Conservation (phyloP, 2,888 invertebrate species). For the Dusona sp. region DNA sequence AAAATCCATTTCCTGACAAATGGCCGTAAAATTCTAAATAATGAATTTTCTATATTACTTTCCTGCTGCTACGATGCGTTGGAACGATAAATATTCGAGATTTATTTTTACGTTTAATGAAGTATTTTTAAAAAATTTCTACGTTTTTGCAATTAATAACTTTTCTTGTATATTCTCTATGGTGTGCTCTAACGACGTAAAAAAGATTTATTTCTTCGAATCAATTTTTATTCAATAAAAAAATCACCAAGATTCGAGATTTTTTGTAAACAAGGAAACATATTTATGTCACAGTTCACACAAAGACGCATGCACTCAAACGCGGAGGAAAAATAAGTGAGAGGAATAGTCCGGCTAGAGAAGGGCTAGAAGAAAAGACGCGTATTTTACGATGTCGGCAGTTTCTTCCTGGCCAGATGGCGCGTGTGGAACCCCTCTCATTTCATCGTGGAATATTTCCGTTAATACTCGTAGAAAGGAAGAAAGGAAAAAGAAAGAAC, state of each 20-base stretch:
- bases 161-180: no score
- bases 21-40: no score
- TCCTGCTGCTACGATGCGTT: no score
- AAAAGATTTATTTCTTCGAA: not conserved
- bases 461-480: slow-evolving; percentile 5
- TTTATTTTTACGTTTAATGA: no score
- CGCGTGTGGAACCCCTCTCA: slow-evolving; percentile 20
- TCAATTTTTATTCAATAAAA: not conserved
- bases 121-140: no score
- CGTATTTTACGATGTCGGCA: slow-evolving; percentile 31
- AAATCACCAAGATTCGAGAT: not conserved
- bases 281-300: not conserved
- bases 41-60: no score
- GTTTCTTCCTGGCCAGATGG: slow-evolving; percentile 56
- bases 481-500: slow-evolving; percentile 9
- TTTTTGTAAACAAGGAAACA: not conserved
- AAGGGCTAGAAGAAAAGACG: slow-evolving; percentile 13
- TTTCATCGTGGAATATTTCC: slow-evolving; percentile 16
- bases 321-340: slow-evolving; percentile 1
- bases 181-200: no score
- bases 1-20: no score
- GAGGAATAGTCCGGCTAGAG: slow-evolving; percentile 2
- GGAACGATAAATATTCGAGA: no score
- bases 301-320: not conserved
- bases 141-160: no score